Conservation (phyloP, 2,113 vertebrate genomes). For the Talpa occidentalis region DNA sequence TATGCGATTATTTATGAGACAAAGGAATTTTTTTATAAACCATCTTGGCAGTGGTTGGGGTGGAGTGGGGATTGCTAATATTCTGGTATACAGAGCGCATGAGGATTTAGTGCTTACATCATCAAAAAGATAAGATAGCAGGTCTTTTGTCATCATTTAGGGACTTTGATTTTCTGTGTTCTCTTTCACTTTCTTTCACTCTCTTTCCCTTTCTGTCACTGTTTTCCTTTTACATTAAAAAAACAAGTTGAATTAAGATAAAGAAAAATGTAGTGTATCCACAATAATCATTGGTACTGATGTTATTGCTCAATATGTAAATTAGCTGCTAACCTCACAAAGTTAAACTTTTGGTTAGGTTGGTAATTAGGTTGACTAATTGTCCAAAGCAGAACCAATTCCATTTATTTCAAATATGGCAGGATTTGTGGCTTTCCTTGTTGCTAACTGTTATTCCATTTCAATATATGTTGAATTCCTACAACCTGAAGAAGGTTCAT, state of each 20-base stretch:
- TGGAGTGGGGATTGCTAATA: background rate
- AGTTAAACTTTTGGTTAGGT: slow-evolving; percentile 29
- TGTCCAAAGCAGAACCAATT: slow-evolving; percentile 5
- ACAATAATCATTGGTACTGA: background rate
- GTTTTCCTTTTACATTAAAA: background rate
- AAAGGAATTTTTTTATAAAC: background rate
- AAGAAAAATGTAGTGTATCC: slow-evolving; percentile 21
- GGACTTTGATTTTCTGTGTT: slow-evolving; percentile 21
- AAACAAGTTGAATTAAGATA: background rate
- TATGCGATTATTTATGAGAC: background rate
- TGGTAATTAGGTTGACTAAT: slow-evolving; percentile 30
- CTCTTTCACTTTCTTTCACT: slow-evolving; percentile 25
- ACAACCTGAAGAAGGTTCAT: background rate
- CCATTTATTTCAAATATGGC: background rate
- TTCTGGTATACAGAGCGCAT: background rate
- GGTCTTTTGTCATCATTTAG: slow-evolving; percentile 2
- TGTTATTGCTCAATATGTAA: slow-evolving; percentile 26
- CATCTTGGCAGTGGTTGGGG: background rate
- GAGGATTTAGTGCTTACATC: background rate
- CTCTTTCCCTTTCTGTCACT: slow-evolving; percentile 12
- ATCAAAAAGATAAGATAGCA: background rate
- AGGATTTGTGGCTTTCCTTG: background rate
- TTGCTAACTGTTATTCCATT: slow-evolving; percentile 18
- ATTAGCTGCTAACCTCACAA: background rate
- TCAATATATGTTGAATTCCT: slow-evolving; percentile 1